A percentile compares a stretch with the other conserved stretches of the same genome.
These are phyloP conservation scores for Acronicta leporina DNA, from an alignment of 2,888 invertebrate species.

Conservation along the genomic window DNA sequence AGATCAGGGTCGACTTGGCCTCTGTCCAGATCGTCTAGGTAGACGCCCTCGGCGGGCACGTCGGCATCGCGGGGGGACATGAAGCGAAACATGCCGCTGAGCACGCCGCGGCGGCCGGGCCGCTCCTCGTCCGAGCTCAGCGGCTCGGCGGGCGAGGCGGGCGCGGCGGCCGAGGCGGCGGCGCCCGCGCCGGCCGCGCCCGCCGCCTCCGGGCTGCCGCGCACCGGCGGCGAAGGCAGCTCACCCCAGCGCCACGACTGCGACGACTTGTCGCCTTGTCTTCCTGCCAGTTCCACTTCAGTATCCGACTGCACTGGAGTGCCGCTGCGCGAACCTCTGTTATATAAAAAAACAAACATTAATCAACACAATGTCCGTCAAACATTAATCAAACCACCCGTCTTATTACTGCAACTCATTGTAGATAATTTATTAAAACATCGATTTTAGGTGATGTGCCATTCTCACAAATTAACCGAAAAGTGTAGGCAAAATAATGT, in stretches of 20 bases:
- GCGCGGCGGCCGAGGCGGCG: conserved; percentile 69
- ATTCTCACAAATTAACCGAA: not conserved
- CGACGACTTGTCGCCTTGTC: conserved; percentile 83
- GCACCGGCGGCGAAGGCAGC: conserved; percentile 90
- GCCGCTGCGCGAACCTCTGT: conserved; percentile 91
- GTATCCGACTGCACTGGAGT: conserved; percentile 98
- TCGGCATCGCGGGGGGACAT: conserved; percentile 89
- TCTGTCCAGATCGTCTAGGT: conserved; percentile 96
- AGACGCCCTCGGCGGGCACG: conserved; percentile 94
- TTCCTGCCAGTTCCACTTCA: conserved; percentile 93
- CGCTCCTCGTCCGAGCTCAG: conserved; percentile 87
- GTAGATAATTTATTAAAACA: too few relatives aligned
- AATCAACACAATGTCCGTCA: not conserved
- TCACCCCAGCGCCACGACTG: conserved; percentile 98
- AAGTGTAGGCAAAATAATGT: not conserved
- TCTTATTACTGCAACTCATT: too few relatives aligned
- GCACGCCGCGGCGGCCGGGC: conserved; percentile 90
- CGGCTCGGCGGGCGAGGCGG: conserved; percentile 79
- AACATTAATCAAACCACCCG: not conserved
- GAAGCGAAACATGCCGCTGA: conserved; percentile 97
- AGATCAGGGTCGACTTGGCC: conserved; percentile 98
- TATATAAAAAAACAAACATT: not conserved
- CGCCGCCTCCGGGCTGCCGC: conserved; percentile 61
- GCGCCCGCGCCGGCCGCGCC: conserved; percentile 66
- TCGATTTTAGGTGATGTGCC: too few relatives aligned